Conservation (phyloP, 1,140 invertebrate genomes). For the Zeugodacus cucurbitae region DNA sequence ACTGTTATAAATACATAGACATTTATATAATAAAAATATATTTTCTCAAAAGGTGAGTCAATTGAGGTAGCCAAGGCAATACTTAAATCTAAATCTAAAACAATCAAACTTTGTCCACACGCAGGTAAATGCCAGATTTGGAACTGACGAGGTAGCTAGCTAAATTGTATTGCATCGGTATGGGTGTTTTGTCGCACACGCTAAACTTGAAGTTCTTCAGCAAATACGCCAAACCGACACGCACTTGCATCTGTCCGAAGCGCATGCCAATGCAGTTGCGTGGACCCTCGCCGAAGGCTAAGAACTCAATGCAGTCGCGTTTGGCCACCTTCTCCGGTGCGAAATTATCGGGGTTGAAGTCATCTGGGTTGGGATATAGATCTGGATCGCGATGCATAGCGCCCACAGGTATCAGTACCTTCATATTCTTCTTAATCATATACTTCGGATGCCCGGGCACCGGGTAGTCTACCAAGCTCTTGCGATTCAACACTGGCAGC, state of each 20-base stretch:
- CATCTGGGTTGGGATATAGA: slow-evolving; percentile 72
- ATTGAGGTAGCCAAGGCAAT: no score
- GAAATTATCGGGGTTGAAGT: slow-evolving; percentile 77
- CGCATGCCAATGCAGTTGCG: slow-evolving; percentile 69
- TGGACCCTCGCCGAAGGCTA: slow-evolving; percentile 72
- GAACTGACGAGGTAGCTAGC: slow-evolving; percentile 50
- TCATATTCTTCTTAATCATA: slow-evolving; percentile 60
- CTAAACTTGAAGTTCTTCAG: slow-evolving; percentile 61
- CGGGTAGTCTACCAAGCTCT: slow-evolving; percentile 62
- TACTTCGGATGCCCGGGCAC: slow-evolving; percentile 62
- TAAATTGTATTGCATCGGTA: slow-evolving; percentile 50
- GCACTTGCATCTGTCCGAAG: slow-evolving; percentile 73
- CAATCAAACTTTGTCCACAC: slow-evolving; percentile 49
- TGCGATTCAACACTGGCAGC: slow-evolving; percentile 67
- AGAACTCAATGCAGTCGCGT: slow-evolving; percentile 67
- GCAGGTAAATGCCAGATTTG: slow-evolving; percentile 52
- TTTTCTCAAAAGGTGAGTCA: no score
- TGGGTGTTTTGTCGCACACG: slow-evolving; percentile 57
- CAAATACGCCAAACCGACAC: slow-evolving; percentile 68
- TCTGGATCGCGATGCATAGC: slow-evolving; percentile 64
- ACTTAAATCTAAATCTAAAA: no score
- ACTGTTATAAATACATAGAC: no score
- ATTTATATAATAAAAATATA: no score
- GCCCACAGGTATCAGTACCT: slow-evolving; percentile 51
- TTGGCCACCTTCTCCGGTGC: slow-evolving; percentile 68